A percentile compares a stretch with the other conserved stretches of the same genome.
phyloP scores from a whole-genome alignment of 1,140 invertebrate genomes.

The Macrosteles quadrilineatus region DNA sequence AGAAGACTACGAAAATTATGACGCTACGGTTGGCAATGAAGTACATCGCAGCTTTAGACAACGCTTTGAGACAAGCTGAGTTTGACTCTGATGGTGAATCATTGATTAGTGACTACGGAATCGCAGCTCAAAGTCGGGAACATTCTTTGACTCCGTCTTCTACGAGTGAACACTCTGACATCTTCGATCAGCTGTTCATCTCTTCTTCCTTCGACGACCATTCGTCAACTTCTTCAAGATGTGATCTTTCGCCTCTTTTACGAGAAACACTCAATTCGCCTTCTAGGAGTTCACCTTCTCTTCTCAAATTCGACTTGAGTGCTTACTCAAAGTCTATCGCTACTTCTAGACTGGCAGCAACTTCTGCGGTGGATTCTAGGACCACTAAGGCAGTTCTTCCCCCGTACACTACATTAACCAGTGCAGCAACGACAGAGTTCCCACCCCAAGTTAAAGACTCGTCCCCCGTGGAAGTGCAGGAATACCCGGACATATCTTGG shows the following conservation, averaged over 20 bases:
- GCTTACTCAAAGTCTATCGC: background rate
- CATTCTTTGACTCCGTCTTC: conserved; percentile 27
- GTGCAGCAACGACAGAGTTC: background rate
- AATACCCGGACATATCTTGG: background rate
- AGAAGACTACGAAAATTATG: conserved; percentile 87
- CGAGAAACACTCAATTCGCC: background rate
- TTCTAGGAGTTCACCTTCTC: background rate
- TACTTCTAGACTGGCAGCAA: too few species aligned
- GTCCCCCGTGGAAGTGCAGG: background rate
- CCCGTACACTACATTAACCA: background rate
- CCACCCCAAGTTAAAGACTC: background rate
- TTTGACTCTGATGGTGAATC: conserved; percentile 39
- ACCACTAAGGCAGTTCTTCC: too few species aligned
- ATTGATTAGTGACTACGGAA: conserved; percentile 15
- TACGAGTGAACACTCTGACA: conserved; percentile 28
- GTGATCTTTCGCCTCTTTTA: background rate
- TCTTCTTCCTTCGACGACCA: background rate
- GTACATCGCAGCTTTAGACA: conserved; percentile 73
- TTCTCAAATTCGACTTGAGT: background rate
- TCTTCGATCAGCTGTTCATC: conserved; percentile 29
- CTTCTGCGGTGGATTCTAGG: too few species aligned
- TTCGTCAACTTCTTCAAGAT: background rate
- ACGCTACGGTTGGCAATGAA: conserved; percentile 82
- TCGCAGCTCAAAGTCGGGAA: conserved; percentile 7
- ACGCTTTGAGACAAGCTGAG: conserved; percentile 45